These are phyloP conservation scores for Drosophila borealis DNA, from an alignment of 2,888 invertebrate species.

Conservation along the genomic window DNA sequence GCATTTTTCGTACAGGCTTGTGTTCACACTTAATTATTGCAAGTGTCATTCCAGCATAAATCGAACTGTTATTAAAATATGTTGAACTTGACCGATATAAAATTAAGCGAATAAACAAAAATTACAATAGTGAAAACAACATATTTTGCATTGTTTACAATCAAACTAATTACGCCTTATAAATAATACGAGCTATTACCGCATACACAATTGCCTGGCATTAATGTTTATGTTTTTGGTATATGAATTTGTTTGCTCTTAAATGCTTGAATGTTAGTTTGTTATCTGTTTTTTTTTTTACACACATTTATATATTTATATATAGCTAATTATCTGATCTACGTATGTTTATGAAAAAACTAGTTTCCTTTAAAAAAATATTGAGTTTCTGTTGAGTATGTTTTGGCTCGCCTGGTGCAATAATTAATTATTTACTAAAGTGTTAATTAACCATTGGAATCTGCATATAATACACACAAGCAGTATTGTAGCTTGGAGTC, in stretches of 20 bases:
- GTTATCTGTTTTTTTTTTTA: conserved; percentile 17
- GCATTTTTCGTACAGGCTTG: conserved; percentile 6
- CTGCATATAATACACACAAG: conserved; percentile 56
- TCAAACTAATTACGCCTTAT: conserved; percentile 50
- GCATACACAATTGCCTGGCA: conserved; percentile 35
- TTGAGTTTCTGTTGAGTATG: conserved; percentile 53
- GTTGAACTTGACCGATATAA: conserved; percentile 14
- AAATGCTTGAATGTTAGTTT: conserved; percentile 58
- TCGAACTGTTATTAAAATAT: conserved; percentile 15
- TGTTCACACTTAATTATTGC: conserved; percentile 16
- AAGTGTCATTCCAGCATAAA: conserved; percentile 17
- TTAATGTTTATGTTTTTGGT: conserved; percentile 57
- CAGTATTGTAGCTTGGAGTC: conserved; percentile 22
- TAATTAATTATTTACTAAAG: conserved; percentile 52
- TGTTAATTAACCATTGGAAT: conserved; percentile 54
- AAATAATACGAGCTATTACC: conserved; percentile 51
- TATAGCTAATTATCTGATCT: conserved; percentile 36
- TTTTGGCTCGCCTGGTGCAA: conserved; percentile 23
- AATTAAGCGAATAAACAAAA: conserved; percentile 28
- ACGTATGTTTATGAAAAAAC: conserved; percentile 43
- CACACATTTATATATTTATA: conserved; percentile 31
- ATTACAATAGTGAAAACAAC: conserved; percentile 40
- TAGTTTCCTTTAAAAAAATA: conserved; percentile 47
- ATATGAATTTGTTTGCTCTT: conserved; percentile 52
- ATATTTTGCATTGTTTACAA: conserved; percentile 30